phyloP scores from a whole-genome alignment of 2,113 vertebrate species.

The Gallinago media region DNA sequence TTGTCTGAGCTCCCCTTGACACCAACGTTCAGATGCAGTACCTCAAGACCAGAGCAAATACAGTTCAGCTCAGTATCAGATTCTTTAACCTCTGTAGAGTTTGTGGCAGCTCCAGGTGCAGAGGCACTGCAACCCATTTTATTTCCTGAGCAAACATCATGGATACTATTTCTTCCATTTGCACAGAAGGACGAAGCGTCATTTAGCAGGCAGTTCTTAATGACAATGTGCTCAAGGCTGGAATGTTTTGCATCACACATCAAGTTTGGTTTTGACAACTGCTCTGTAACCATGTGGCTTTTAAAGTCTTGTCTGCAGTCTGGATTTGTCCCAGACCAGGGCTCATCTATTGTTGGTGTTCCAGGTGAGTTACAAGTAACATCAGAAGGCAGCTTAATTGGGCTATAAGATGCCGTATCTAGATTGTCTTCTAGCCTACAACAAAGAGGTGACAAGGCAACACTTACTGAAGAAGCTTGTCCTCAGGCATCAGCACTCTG shows the following conservation, averaged over 20 bases:
- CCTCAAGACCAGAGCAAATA: conserved; percentile 47
- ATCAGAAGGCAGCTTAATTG: neutral
- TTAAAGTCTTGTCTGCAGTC: neutral
- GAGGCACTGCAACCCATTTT: neutral
- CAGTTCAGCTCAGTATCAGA: neutral
- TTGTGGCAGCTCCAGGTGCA: neutral
- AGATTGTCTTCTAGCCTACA: neutral
- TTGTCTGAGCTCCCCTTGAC: neutral
- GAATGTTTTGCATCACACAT: conserved; percentile 1
- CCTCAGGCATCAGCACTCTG: neutral
- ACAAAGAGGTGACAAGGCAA: neutral
- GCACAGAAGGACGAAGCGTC: neutral
- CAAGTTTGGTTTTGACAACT: neutral
- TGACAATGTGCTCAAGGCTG: neutral
- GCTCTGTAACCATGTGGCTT: neutral
- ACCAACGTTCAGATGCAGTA: conserved; percentile 69
- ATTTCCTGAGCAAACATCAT: neutral
- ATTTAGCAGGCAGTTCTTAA: neutral
- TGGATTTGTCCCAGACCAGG: neutral
- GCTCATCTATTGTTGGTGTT: conserved; percentile 30
- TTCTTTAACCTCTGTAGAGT: neutral
- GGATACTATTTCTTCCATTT: neutral
- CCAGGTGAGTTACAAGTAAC: neutral
- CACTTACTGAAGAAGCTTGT: neutral
- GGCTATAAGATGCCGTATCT: neutral